Percentiles rank a stretch among this genome's conserved stretches.
Evolutionary conservation across 2,113 vertebrate genomes (phyloP).

Genomic region (Probosciger aterrimus): DNA sequence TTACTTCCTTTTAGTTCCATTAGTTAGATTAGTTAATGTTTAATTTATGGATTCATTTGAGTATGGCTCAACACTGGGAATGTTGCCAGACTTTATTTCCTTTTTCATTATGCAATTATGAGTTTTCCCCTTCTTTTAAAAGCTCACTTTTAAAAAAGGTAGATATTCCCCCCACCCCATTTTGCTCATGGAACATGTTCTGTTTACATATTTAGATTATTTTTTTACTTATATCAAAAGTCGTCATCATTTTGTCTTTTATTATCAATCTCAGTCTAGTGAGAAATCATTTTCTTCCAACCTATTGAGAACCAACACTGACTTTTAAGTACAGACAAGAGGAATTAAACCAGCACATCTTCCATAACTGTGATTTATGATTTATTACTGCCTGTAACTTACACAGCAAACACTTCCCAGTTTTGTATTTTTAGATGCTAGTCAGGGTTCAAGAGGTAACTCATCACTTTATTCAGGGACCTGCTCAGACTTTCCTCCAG

Average conservation of each 20-base stretch:
- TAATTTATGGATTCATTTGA: slow-evolving; percentile 38
- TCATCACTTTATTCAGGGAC: neutral
- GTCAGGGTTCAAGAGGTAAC: neutral
- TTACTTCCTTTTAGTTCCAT: slow-evolving; percentile 52
- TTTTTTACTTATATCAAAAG: neutral
- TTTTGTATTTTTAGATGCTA: neutral
- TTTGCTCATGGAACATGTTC: neutral
- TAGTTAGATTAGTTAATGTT: slow-evolving; percentile 53
- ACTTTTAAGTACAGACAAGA: neutral
- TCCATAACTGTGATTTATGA: neutral
- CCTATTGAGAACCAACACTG: neutral
- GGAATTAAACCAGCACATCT: neutral
- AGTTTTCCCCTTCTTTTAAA: neutral
- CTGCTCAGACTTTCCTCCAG: neutral
- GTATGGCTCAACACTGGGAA: slow-evolving; percentile 19
- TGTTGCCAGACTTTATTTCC: slow-evolving; percentile 7
- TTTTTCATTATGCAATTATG: neutral
- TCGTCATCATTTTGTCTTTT: neutral
- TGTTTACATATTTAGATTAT: neutral
- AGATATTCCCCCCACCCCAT: neutral
- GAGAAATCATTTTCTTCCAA: neutral
- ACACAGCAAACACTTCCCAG: neutral
- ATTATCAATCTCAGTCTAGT: neutral
- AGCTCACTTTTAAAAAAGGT: neutral
- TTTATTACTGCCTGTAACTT: neutral